Base-by-base conservation (phyloP, 1,140 invertebrate species). In the Hydropsyche tenuis region DNA sequence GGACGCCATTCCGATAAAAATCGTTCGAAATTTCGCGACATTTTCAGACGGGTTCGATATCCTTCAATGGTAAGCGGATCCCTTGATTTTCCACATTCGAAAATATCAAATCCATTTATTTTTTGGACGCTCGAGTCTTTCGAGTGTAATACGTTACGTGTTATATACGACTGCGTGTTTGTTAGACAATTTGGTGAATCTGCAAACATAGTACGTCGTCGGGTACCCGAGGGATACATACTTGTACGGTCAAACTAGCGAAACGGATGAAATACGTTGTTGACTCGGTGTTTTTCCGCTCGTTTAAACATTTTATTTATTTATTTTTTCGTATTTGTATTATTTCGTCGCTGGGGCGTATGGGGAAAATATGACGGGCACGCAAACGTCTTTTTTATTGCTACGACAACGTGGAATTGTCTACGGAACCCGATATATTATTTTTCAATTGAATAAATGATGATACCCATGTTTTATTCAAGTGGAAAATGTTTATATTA, bases 41-140 rank as follows among this genome's bases (percentile, higher is more conserved):
- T 53, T 53, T 53, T 53, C n/a, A n/a, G n/a, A n/a, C n/a, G n/a
- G n/a, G n/a, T 53, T 53, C 48, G 16, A 6, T 53, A 53, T 53
- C n/a, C n/a, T n/a, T n/a, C n/a, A n/a, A n/a, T n/a, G n/a, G n/a
- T n/a, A n/a, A n/a, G n/a, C n/a, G n/a, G n/a, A n/a, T n/a, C n/a
- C n/a, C n/a, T n/a, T n/a, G n/a, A n/a, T n/a, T n/a, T n/a, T n/a
- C n/a, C n/a, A n/a, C n/a, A n/a, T n/a, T n/a, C n/a, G n/a, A n/a
- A n/a, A n/a, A n/a, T n/a, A n/a, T n/a, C n/a, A n/a, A n/a, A n/a
- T n/a, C n/a, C n/a, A n/a, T n/a, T n/a, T n/a, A n/a, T n/a, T n/a
- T n/a, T n/a, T n/a, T n/a, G n/a, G n/a, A n/a, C n/a, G n/a, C n/a
- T n/a, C 30, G 30, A 37, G 9, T 37, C 30, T 37, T 37, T 3